Evolutionary conservation across 1,140 invertebrate genomes (phyloP).

Genomic region (Procambarus clarkii): DNA sequence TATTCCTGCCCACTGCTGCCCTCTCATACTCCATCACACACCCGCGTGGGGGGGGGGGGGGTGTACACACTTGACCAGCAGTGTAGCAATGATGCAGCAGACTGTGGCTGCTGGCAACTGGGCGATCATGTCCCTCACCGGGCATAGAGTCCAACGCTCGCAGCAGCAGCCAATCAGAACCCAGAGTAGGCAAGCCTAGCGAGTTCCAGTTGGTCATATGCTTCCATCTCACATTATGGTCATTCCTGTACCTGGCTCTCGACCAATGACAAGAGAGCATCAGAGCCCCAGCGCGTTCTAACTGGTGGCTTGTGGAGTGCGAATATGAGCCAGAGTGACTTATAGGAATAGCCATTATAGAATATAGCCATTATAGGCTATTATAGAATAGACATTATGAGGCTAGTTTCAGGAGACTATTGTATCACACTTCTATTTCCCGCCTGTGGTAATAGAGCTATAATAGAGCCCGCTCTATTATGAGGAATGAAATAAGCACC

Average conservation of each 20-base stretch:
- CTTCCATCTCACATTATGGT: neutral
- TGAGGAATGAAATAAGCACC: too few species aligned
- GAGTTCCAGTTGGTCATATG: slow-evolving; percentile 19
- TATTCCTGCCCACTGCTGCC: too few species aligned
- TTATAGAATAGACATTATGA: neutral
- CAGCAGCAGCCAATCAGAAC: neutral
- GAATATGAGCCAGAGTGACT: neutral
- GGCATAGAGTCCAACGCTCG: neutral
- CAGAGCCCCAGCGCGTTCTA: neutral
- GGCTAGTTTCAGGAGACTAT: neutral
- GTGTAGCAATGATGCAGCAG: neutral
- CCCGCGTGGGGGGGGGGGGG: too few species aligned
- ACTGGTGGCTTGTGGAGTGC: neutral
- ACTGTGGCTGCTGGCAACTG: neutral
- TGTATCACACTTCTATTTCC: neutral
- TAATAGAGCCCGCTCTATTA: neutral
- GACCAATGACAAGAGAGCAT: neutral
- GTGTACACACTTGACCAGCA: too few species aligned
- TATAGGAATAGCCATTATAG: too few species aligned
- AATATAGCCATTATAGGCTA: too few species aligned
- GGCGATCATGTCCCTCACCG: slow-evolving; percentile 18
- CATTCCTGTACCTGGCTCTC: neutral
- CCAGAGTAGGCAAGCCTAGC: neutral
- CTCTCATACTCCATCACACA: too few species aligned
- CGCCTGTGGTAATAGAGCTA: neutral